Evolutionary conservation across 2,113 vertebrate genomes (phyloP).

Genomic region (Pseudorasbora parva): DNA sequence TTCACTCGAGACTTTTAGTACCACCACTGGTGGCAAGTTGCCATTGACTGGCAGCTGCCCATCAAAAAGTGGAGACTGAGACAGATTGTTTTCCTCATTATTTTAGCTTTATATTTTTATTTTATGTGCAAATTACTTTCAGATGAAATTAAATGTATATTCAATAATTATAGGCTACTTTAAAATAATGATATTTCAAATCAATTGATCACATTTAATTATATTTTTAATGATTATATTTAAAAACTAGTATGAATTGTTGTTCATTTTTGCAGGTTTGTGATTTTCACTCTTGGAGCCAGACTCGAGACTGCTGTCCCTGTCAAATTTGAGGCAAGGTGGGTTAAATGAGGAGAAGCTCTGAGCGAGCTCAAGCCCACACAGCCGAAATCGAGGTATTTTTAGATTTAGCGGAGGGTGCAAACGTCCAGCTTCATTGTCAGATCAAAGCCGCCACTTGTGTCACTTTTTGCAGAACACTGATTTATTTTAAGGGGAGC

Average conservation of each 20-base stretch:
- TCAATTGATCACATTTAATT: background rate
- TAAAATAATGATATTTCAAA: background rate
- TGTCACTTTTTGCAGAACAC: slow-evolving; percentile 1
- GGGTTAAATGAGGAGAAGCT: slow-evolving; percentile 82
- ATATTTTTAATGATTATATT: background rate
- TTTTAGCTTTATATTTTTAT: background rate
- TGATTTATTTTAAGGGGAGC: slow-evolving; percentile 87
- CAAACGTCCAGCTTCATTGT: slow-evolving; percentile 55
- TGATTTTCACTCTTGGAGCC: slow-evolving; percentile 6
- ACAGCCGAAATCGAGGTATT: slow-evolving; percentile 86
- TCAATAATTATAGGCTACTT: background rate
- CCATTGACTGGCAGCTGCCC: background rate
- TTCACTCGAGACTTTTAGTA: background rate
- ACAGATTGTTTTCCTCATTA: background rate
- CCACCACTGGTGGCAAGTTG: background rate
- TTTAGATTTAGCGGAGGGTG: slow-evolving; percentile 82
- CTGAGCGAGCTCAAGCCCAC: slow-evolving; percentile 80
- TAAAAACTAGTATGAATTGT: background rate
- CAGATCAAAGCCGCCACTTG: slow-evolving; percentile 34
- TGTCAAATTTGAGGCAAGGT: slow-evolving; percentile 39
- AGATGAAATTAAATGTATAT: background rate
- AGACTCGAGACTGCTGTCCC: slow-evolving; percentile 25
- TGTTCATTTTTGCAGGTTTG: slow-evolving; percentile 13
- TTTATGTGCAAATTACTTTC: background rate
- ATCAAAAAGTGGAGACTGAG: background rate